Conservation (phyloP, 2,888 invertebrate species). For the Eurois occulta region DNA sequence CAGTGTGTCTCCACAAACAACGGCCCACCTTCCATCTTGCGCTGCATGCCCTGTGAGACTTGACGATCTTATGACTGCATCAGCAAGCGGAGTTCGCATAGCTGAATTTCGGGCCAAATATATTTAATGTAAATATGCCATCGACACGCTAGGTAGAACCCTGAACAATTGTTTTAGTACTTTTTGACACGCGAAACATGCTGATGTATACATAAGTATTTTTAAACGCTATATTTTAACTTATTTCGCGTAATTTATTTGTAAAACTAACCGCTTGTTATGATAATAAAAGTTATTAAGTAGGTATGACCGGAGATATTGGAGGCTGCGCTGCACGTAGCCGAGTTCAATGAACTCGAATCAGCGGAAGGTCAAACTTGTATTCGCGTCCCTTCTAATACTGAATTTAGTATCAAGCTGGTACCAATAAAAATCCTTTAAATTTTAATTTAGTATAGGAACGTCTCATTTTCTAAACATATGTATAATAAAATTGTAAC, state of each 20-base stretch:
- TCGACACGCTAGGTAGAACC: not conserved
- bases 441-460: not conserved
- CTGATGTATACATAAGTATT: not conserved
- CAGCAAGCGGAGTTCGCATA: not conserved
- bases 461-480: no score
- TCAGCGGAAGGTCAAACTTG: slow-evolving; percentile 21
- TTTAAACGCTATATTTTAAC: not conserved
- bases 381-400: slow-evolving; percentile 19
- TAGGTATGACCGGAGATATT: not conserved
- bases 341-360: slow-evolving; percentile 26
- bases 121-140: not conserved
- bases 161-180: not conserved
- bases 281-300: not conserved
- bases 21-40: no score
- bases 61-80: no score
- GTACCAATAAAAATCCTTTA: not conserved
- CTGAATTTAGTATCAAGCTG: not conserved
- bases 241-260: not conserved
- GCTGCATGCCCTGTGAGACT: no score
- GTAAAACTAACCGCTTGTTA: not conserved
- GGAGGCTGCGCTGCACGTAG: not conserved
- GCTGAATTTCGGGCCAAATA: not conserved
- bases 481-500: no score
- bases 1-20: no score
- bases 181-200: not conserved